Evolutionary conservation across 2,113 vertebrate species (phyloP).

Genomic region (Ceratotherium simum): DNA sequence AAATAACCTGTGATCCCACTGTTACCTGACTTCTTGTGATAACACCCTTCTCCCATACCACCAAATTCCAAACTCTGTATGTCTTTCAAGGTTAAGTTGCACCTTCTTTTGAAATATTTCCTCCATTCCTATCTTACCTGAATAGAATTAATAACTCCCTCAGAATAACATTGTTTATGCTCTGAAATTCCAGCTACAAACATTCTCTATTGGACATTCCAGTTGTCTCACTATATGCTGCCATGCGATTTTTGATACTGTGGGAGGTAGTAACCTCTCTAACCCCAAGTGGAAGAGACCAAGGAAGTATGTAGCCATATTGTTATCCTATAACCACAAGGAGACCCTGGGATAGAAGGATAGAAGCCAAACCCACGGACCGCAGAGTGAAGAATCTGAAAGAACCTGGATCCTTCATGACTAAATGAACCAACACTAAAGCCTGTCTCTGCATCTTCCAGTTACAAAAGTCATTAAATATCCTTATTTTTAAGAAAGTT

Average conservation of each 20-base stretch:
- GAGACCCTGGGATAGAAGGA: not conserved
- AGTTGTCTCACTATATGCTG: not conserved
- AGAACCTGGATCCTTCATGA: not conserved
- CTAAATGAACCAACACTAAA: not conserved
- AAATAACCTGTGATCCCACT: not conserved
- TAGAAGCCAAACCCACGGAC: not conserved
- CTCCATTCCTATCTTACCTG: not conserved
- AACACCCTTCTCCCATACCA: not conserved
- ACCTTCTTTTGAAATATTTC: not conserved
- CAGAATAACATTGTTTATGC: not conserved
- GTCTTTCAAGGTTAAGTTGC: not conserved
- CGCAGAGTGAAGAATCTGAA: not conserved
- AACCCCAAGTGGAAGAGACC: not conserved
- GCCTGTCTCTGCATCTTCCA: not conserved
- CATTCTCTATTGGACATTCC: not conserved
- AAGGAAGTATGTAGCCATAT: not conserved
- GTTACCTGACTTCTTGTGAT: not conserved
- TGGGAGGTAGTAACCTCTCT: not conserved
- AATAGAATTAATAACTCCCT: not conserved
- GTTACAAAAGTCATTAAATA: not conserved
- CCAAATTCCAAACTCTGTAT: not conserved
- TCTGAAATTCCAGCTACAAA: not conserved
- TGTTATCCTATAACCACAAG: not conserved
- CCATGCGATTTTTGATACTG: not conserved
- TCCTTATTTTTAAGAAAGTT: not conserved